Conservation (phyloP, 1,140 invertebrate species). For the Drosophila littoralis region DNA sequence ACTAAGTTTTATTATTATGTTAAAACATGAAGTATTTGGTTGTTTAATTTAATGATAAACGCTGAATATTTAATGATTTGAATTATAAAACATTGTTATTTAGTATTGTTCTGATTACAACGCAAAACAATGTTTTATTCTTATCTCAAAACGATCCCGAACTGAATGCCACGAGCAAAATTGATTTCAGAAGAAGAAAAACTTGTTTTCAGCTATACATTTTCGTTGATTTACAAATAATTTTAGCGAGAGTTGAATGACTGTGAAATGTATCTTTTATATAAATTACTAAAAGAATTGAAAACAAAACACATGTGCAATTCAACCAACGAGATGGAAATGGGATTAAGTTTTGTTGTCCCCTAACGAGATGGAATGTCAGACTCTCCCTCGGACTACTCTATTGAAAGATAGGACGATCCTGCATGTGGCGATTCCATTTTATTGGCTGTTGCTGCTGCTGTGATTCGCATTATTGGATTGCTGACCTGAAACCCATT, state of each 20-base stretch:
- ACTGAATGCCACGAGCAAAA: slow-evolving; percentile 30
- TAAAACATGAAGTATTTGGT: too few species aligned
- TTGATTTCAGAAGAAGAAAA: slow-evolving; percentile 42
- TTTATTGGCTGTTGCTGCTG: slow-evolving; percentile 54
- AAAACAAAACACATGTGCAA: background rate
- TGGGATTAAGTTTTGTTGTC: background rate
- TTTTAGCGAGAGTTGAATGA: slow-evolving; percentile 63
- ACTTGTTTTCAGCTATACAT: slow-evolving; percentile 64
- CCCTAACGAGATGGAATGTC: background rate
- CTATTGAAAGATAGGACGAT: slow-evolving; percentile 41
- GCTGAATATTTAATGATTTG: too few species aligned
- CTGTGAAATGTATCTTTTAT: slow-evolving; percentile 49
- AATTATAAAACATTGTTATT: too few species aligned
- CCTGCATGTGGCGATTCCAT: slow-evolving; percentile 37
- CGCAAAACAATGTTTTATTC: background rate
- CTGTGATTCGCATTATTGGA: slow-evolving; percentile 74
- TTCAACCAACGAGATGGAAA: background rate
- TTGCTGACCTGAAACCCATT: slow-evolving; percentile 77
- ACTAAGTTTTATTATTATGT: too few species aligned
- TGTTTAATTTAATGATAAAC: too few species aligned
- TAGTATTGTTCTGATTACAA: background rate
- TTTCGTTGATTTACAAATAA: slow-evolving; percentile 61
- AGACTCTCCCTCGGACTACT: slow-evolving; percentile 10
- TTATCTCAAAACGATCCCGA: slow-evolving; percentile 18
- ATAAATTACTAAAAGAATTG: slow-evolving; percentile 23